Conservation (phyloP, 2,888 invertebrate genomes). For the Polydrusus pterygomalis region DNA sequence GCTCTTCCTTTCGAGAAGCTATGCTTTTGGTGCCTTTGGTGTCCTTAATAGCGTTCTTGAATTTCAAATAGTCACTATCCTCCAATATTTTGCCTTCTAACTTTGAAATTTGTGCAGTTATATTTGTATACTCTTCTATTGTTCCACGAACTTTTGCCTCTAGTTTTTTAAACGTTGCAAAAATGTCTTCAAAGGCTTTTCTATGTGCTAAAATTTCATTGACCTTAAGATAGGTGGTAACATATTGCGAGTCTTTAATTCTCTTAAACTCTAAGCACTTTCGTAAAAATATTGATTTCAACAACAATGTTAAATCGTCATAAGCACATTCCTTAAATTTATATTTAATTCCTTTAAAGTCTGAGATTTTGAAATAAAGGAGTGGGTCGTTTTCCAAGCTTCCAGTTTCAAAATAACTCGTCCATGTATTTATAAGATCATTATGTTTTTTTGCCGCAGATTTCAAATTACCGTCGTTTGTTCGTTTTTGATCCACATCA, state of each 20-base stretch:
- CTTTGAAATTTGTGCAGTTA: not conserved
- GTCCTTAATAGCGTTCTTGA: not conserved
- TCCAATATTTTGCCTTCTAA: constrained; percentile 17
- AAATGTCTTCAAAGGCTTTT: not conserved
- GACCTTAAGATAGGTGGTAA: not conserved
- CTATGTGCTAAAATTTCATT: not conserved
- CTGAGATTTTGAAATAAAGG: not conserved
- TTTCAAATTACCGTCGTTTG: not conserved
- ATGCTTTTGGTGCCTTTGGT: not conserved
- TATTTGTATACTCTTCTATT: not conserved
- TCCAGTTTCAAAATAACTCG: not conserved
- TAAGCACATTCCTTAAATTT: constrained; percentile 1
- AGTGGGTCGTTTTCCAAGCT: not conserved
- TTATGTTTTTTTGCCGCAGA: not conserved
- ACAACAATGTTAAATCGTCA: not conserved
- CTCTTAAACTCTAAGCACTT: not conserved
- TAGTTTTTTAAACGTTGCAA: not conserved
- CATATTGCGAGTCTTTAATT: not conserved
- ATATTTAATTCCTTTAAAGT: constrained; percentile 14
- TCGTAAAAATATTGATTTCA: constrained; percentile 1
- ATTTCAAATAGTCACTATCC: not conserved
- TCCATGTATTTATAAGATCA: constrained; percentile 8
- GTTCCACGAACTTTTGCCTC: not conserved
- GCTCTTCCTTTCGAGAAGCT: not conserved
- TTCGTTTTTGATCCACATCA: not conserved